A percentile compares a stretch with the other conserved stretches of the same genome.
Conservation (phyloP, 2,797 vertebrate genomes). For the Galaxias olidus region DNA sequence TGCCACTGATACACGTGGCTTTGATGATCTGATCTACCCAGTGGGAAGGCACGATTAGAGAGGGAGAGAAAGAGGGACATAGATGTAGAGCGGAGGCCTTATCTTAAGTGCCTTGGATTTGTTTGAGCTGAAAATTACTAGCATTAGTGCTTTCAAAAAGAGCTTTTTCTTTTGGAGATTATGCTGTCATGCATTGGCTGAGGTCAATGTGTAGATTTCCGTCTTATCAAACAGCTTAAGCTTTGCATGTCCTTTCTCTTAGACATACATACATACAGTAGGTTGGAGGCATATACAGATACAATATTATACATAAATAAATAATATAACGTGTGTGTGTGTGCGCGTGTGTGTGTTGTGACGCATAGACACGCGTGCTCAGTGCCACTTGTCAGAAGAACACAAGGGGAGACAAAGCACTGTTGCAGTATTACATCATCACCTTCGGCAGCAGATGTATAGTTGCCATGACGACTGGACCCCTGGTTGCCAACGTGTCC, state of each 20-base stretch:
- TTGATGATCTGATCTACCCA: conserved; percentile 35
- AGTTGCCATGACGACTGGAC: conserved; percentile 67
- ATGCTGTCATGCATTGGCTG: not conserved
- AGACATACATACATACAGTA: not conserved
- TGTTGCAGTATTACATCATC: conserved; percentile 54
- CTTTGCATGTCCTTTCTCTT: not conserved
- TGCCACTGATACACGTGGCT: conserved; percentile 27
- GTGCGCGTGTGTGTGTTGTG: too few relatives aligned
- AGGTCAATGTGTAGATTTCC: not conserved
- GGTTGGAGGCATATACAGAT: not conserved
- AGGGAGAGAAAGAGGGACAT: not conserved
- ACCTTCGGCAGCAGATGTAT: conserved; percentile 41
- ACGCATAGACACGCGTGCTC: too few relatives aligned
- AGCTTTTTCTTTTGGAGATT: conserved; percentile 16
- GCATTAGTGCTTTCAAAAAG: conserved; percentile 16
- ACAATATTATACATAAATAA: not conserved
- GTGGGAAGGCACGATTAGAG: conserved; percentile 24
- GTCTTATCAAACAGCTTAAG: not conserved
- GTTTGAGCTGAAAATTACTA: conserved; percentile 28
- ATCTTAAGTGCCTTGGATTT: conserved; percentile 32
- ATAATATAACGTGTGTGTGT: too few relatives aligned
- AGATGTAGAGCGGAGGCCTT: conserved; percentile 7
- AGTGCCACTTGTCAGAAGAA: not conserved
- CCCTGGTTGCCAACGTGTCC: conserved; percentile 1
- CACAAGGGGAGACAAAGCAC: conserved; percentile 23